Conservation (phyloP, 2,888 invertebrate species). For the Cepaea hortensis region DNA sequence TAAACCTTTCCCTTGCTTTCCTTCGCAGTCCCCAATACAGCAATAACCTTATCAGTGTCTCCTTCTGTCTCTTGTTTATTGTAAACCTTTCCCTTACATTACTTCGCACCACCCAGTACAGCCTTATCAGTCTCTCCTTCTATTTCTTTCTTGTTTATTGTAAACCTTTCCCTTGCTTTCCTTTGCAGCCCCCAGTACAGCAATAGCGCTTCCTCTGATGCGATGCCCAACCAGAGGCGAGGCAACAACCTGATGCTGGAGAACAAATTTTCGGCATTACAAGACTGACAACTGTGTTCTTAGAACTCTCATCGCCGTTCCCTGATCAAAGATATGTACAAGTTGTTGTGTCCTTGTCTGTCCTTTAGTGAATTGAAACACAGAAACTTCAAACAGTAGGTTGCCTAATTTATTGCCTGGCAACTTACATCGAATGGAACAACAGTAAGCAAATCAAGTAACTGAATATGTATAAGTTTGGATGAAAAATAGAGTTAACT, state of each 20-base stretch:
- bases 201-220: constrained; percentile 44
- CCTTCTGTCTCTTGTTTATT: background rate
- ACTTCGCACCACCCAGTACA: background rate
- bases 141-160: background rate
- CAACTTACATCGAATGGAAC: too few relatives aligned
- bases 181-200: constrained; percentile 34
- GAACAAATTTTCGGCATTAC: constrained; percentile 82
- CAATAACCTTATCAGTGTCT: background rate
- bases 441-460: too few relatives aligned
- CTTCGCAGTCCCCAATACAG: background rate
- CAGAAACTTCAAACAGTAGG: too few relatives aligned
- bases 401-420: too few relatives aligned
- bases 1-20: background rate
- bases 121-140: background rate
- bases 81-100: background rate
- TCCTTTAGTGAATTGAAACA: too few relatives aligned
- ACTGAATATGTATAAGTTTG: too few relatives aligned
- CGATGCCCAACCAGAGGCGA: constrained; percentile 56
- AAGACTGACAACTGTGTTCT: constrained; percentile 58
- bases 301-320: background rate
- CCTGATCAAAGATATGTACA: too few relatives aligned
- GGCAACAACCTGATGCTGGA: constrained; percentile 80
- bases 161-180: background rate
- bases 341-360: too few relatives aligned
- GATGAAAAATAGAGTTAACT: too few relatives aligned